Evolutionary conservation across 1,140 invertebrate genomes (phyloP), one percentile per base, ranked within the genome.

Genomic region (roundworm (Caenorhabditis elegans)): DNA sequence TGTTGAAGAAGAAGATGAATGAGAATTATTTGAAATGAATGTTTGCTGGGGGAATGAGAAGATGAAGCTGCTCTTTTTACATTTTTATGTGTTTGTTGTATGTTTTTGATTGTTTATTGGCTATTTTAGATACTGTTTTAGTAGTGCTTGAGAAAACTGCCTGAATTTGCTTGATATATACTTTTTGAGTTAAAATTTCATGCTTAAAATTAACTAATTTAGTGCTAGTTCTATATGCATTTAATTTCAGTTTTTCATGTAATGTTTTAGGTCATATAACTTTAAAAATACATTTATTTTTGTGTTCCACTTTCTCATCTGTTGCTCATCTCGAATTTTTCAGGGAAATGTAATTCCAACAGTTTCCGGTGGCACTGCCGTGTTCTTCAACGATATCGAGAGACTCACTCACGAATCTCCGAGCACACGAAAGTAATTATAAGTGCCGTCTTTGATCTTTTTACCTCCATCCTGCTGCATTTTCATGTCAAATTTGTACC

Each of bases 341-440:
- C 86, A 94, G 93, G 96, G 93, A 51, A 94, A 98, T 90, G 94
- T 98, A 34, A 92, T 97, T 17, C 95, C 95, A 13, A 98, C 96
- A 0, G 93, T 93, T 81, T 94, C 94, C 17, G 96, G 97, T 10
- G 97, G 97, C 0, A 94, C 95, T 2, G 95, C 97, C 88, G 95
- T 98, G 0, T 93, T 98, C 28, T 97, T 98, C 86, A 95, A 95
- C 85, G 97, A 98, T 90, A 94, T 98, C 2, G 97, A 98, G 91
- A 93, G 93, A 84, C 90, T 98, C 5, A 94, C 93, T 86, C 95
- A 97, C 89, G 92, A 92, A 84, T 95, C 95, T 0, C 95, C 95
- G 19, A 13, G 5, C 17, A 39, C n/a, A 19, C 60, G 60, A 39
- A 70, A 70, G 22, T 70, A 22, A 70, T 15, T 22, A 2, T 13